Evolutionary conservation across 2,888 invertebrate species (phyloP), one percentile per base, ranked within the genome.

Genomic region (Apamea monoglypha): DNA sequence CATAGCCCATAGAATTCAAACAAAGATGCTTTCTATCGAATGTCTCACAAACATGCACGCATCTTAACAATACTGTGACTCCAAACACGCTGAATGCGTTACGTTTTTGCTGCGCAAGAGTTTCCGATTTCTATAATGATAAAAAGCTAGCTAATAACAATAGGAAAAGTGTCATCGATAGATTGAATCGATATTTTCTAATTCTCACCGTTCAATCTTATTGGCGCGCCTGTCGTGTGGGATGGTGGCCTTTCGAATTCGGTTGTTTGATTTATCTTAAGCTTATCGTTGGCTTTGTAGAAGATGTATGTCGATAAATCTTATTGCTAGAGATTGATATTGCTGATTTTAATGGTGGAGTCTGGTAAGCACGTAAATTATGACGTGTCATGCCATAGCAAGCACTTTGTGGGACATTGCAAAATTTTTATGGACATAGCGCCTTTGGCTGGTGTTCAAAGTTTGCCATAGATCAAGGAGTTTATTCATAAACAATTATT

Each of bases 121-220:
- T 87, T 83, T 87, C 85, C 87, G 87, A 76, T 88, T 81, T 85
- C 89, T 87, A 75, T 68, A 83, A 82, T 59, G 66, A 87, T 82
- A 90, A 88, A 83, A 90, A 90, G 61, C 8, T 61, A 25, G 29
- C 3, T 74, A 36, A 10, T 53, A 70, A 89, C 88, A 90, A 89
- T 89, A 83, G 90, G 90, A 88, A 90, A 85, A 90, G 85, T 82
- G 80, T 83, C 82, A 83, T 85, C 81, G 63, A 78, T 73, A 78
- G n/a, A 80, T 77, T 53, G 59, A 29, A 67, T 82, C 82, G 72
- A 53, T 85, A 71, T 72, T 88, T 88, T 90, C 90, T 88, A 83
- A 81, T 90, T 89, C 88, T 63, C 90, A 89, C 61, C 71, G 75
- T 81, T 63, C 69, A 61, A 44, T 72, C 44, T 76, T 78, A 84